phyloP scores from a whole-genome alignment of 2,888 invertebrate genomes.

The Atethmia centrago region DNA sequence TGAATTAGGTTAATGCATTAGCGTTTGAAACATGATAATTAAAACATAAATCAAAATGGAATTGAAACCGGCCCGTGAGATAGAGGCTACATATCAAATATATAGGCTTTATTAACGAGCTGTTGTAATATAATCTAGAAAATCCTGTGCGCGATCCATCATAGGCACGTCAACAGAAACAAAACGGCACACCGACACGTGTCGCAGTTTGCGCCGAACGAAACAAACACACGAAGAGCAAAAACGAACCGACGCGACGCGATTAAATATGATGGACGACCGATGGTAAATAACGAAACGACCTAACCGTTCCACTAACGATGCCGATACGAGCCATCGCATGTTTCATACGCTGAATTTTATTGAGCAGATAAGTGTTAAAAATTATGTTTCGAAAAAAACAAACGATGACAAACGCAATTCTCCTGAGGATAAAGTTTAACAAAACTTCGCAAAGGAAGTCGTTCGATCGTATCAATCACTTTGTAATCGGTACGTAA shows the following conservation, averaged over 20 bases:
- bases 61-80: slow-evolving; percentile 15
- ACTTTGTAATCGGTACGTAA: slow-evolving; percentile 75
- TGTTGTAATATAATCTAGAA: slow-evolving; percentile 62
- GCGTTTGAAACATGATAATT: slow-evolving; percentile 28
- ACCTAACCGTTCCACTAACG: slow-evolving; percentile 83
- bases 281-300: slow-evolving; percentile 81
- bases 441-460: slow-evolving; percentile 55
- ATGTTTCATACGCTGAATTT: slow-evolving; percentile 80
- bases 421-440: slow-evolving; percentile 48
- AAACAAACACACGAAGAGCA: slow-evolving; percentile 70
- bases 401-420: slow-evolving; percentile 50
- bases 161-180: slow-evolving; percentile 74
- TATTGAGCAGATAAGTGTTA: slow-evolving; percentile 77
- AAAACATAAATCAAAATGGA: slow-evolving; percentile 27
- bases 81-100: slow-evolving; percentile 30
- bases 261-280: slow-evolving; percentile 87
- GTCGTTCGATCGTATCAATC: slow-evolving; percentile 74
- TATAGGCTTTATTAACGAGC: slow-evolving; percentile 50
- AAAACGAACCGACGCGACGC: slow-evolving; percentile 77
- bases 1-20: slow-evolving; percentile 21
- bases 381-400: slow-evolving; percentile 65
- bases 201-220: slow-evolving; percentile 74
- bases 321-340: slow-evolving; percentile 76
- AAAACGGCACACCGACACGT: slow-evolving; percentile 78
- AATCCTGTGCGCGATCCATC: slow-evolving; percentile 75